phyloP scores from a whole-genome alignment of 92 coral and sea anemone species.

The Zoanthus sansibaricus region DNA sequence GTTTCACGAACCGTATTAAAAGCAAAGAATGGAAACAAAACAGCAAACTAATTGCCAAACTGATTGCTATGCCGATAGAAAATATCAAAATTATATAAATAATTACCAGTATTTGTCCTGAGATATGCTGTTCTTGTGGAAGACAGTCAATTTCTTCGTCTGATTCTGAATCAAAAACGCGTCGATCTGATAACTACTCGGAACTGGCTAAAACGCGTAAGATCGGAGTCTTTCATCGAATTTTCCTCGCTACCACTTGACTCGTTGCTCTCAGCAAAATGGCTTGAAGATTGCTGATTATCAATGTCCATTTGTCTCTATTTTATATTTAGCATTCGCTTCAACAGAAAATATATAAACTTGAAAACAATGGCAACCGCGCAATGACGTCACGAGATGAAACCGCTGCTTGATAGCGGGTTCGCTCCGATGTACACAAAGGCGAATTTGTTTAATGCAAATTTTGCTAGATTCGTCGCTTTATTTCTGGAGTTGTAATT shows the following conservation, averaged over 20 bases:
- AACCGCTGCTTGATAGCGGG: slow-evolving; percentile 36
- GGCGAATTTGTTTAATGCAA: neutral
- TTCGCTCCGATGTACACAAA: slow-evolving; percentile 24
- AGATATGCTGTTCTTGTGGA: too few relatives aligned
- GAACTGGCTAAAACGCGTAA: neutral
- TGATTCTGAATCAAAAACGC: neutral
- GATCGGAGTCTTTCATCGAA: neutral
- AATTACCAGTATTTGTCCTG: too few relatives aligned
- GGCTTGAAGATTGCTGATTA: neutral
- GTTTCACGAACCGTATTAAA: too few relatives aligned
- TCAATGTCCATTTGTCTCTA: neutral
- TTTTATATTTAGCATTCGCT: neutral
- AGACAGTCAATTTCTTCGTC: neutral
- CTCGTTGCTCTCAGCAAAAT: neutral
- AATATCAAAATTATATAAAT: too few relatives aligned
- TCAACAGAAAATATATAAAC: neutral
- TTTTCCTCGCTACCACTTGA: neutral
- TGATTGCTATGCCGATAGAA: too few relatives aligned
- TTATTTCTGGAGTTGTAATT: slow-evolving; percentile 9
- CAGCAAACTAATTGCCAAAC: too few relatives aligned
- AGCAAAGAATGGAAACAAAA: too few relatives aligned
- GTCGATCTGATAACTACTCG: neutral
- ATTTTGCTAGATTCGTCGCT: neutral
- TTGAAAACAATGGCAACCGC: slow-evolving; percentile 9
- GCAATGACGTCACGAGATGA: slow-evolving; percentile 38